These are phyloP conservation scores for Emberiza fucata DNA, from an alignment of 2,113 vertebrate species.

Conservation along the genomic window DNA sequence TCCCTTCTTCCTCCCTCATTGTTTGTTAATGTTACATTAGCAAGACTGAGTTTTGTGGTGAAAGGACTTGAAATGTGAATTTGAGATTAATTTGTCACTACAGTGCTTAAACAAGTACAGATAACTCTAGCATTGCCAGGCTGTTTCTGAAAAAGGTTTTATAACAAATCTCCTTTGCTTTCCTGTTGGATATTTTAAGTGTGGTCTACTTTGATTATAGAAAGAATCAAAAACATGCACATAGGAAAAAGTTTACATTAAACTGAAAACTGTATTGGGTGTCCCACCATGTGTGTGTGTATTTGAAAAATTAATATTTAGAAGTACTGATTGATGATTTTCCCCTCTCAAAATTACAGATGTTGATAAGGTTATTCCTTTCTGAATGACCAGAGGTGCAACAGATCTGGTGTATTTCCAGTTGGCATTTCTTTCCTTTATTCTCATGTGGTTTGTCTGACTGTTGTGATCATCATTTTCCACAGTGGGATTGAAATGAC, in stretches of 20 bases:
- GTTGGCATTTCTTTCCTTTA: not conserved
- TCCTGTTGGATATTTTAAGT: not conserved
- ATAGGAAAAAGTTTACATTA: not conserved
- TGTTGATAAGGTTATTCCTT: not conserved
- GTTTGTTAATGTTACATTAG: not conserved
- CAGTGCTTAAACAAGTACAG: not conserved
- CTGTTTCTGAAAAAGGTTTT: not conserved
- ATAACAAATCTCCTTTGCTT: not conserved
- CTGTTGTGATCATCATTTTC: not conserved
- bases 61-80: not conserved
- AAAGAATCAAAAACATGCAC: not conserved
- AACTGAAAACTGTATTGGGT: not conserved
- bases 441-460: not conserved
- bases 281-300: not conserved
- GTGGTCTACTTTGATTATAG: not conserved
- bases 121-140: not conserved
- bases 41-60: not conserved
- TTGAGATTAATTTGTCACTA: not conserved
- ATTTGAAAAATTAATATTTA: not conserved
- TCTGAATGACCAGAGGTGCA: not conserved
- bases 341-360: not conserved
- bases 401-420: not conserved
- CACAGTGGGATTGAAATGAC: not conserved
- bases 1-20: not conserved
- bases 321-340: not conserved